Conservation (phyloP, 2,888 invertebrate species). For the Tenthredo livida region DNA sequence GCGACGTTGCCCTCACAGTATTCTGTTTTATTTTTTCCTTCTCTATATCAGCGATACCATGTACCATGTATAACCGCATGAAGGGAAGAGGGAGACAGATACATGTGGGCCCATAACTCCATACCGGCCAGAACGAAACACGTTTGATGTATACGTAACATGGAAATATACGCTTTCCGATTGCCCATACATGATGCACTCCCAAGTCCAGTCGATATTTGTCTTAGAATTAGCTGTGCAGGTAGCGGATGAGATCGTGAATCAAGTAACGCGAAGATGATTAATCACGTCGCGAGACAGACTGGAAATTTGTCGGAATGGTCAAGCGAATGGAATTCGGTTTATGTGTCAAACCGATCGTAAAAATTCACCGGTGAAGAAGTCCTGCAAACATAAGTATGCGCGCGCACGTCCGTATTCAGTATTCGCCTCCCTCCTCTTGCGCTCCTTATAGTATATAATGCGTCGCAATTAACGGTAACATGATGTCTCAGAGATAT, state of each 20-base stretch:
- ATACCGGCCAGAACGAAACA: no score
- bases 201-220: not conserved
- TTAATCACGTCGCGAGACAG: not conserved
- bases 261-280: not conserved
- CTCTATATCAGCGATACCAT: no score
- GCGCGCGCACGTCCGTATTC: not conserved
- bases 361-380: conserved; percentile 49
- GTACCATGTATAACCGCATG: no score
- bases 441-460: not conserved
- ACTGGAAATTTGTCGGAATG: conserved; percentile 12
- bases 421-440: not conserved
- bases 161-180: not conserved
- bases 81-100: no score
- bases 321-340: conserved; percentile 50
- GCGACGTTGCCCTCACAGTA: no score
- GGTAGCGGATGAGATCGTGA: not conserved
- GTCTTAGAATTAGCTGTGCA: not conserved
- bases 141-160: not conserved
- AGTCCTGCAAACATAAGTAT: conserved; percentile 36
- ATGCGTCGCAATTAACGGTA: conserved; percentile 33
- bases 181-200: not conserved
- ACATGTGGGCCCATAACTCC: no score
- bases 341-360: conserved; percentile 59
- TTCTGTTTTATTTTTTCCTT: no score
- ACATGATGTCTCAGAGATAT: conserved; percentile 7